A percentile compares a stretch with the other conserved stretches of the same genome.
phyloP scores from a whole-genome alignment of 2,888 invertebrate genomes.

The Automeris io region DNA sequence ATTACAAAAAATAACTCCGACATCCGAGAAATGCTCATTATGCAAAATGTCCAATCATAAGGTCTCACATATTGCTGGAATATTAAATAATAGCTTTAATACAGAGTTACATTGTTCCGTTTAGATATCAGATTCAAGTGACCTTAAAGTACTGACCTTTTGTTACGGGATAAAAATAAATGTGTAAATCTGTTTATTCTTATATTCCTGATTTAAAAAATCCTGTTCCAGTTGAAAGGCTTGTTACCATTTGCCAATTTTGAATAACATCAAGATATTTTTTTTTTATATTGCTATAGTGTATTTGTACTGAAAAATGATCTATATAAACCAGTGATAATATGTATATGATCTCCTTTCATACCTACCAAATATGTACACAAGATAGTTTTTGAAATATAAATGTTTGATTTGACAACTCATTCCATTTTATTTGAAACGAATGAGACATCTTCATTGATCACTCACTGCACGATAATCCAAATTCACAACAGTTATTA shows the following conservation, averaged over 20 bases:
- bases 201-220: not conserved
- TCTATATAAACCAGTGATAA: slow-evolving; percentile 64
- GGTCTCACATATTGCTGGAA: slow-evolving; percentile 72
- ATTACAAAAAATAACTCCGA: slow-evolving; percentile 68
- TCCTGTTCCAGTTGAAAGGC: slow-evolving; percentile 25
- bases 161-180: slow-evolving; percentile 39
- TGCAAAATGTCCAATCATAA: slow-evolving; percentile 65
- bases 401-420: slow-evolving; percentile 7
- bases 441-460: not conserved
- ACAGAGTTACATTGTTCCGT: slow-evolving; percentile 54
- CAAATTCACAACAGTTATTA: not conserved
- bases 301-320: slow-evolving; percentile 69
- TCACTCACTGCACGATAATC: not conserved
- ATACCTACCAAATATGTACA: slow-evolving; percentile 41
- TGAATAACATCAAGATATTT: slow-evolving; percentile 20
- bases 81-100: slow-evolving; percentile 76
- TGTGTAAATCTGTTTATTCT: slow-evolving; percentile 34
- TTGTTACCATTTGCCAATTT: slow-evolving; percentile 37
- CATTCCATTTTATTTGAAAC: not conserved
- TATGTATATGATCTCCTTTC: slow-evolving; percentile 37
- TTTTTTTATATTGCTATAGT: slow-evolving; percentile 43
- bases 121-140: slow-evolving; percentile 56
- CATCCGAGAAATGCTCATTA: slow-evolving; percentile 67
- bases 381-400: slow-evolving; percentile 17
- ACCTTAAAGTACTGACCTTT: slow-evolving; percentile 73